These are phyloP conservation scores for Eupithecia pulchellata DNA, from an alignment of 2,888 invertebrate genomes.

Conservation along the genomic window DNA sequence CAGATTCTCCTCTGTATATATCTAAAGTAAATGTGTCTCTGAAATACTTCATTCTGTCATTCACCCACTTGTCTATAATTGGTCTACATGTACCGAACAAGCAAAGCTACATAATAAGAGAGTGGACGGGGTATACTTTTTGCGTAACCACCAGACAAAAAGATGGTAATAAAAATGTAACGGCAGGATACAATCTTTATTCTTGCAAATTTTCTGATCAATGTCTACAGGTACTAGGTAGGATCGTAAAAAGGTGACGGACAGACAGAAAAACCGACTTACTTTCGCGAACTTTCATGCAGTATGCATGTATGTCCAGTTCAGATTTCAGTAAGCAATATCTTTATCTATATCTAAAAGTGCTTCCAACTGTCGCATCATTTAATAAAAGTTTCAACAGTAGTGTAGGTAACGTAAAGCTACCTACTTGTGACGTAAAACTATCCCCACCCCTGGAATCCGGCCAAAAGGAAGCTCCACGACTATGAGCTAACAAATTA, in stretches of 20 bases:
- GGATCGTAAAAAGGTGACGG: not conserved
- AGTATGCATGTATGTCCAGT: not conserved
- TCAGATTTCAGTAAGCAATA: not conserved
- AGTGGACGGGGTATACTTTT: too few species aligned
- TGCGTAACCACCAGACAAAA: too few species aligned
- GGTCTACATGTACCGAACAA: too few species aligned
- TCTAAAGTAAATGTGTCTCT: too few species aligned
- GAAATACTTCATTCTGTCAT: too few species aligned
- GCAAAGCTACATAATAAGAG: too few species aligned
- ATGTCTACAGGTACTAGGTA: too few species aligned
- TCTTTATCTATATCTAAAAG: not conserved
- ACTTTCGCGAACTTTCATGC: not conserved
- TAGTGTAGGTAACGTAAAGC: not conserved
- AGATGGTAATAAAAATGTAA: too few species aligned
- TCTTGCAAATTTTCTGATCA: not conserved
- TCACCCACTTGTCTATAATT: too few species aligned
- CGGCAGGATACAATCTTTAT: not conserved
- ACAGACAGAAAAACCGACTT: not conserved
- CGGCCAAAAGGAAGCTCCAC: conserved; percentile 52
- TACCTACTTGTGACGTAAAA: conserved; percentile 38
- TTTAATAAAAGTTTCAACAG: not conserved
- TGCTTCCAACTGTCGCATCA: not conserved
- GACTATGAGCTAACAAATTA: conserved; percentile 51
- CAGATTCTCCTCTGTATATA: too few species aligned
- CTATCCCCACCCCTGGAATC: conserved; percentile 47